A percentile compares a stretch with the other conserved stretches of the same genome.
These are phyloP conservation scores for Yponomeuta plumbellus DNA, from an alignment of 2,888 invertebrate species.

Conservation along the genomic window DNA sequence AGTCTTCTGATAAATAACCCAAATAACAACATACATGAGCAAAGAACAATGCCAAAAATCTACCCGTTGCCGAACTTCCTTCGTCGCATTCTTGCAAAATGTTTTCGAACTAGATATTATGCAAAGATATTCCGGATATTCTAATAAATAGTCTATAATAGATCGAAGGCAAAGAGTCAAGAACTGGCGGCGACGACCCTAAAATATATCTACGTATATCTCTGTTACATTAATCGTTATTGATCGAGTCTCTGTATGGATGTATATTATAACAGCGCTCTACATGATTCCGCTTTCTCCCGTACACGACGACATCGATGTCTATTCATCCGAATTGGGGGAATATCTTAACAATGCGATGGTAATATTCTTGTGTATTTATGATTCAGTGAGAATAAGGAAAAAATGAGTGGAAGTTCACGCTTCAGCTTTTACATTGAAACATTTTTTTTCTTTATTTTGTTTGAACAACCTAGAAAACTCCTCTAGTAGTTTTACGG, in stretches of 20 bases:
- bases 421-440: no score
- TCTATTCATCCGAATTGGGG: not conserved
- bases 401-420: not conserved
- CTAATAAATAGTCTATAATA: not conserved
- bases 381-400: not conserved
- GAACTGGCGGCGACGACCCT: not conserved
- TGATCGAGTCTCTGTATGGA: not conserved
- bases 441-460: no score
- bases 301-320: not conserved
- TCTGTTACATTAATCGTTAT: not conserved
- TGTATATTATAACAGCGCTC: not conserved
- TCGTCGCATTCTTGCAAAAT: not conserved
- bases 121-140: conserved; percentile 1
- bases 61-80: not conserved
- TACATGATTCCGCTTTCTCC: not conserved
- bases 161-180: not conserved
- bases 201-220: not conserved
- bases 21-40: not conserved
- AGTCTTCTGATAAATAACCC: not conserved
- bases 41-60: conserved; percentile 3
- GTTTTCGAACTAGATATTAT: not conserved
- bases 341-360: conserved; percentile 1
- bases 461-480: no score
- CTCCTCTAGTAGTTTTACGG: no score
- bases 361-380: not conserved